Conservation (phyloP, 1,140 invertebrate species). For the Brachionus angularis region DNA sequence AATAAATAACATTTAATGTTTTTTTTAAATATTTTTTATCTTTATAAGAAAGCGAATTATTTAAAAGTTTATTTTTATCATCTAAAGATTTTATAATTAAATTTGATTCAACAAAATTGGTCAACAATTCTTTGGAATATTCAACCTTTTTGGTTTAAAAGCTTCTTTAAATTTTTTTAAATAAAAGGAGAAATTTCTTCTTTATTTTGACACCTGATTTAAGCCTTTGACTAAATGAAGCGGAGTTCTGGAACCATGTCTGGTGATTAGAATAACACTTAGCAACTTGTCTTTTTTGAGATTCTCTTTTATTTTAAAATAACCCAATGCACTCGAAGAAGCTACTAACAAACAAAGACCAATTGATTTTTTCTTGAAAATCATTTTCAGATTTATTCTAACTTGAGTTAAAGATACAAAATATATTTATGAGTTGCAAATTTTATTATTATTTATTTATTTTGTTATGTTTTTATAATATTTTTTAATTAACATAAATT, state of each 20-base stretch:
- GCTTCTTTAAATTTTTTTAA: not conserved
- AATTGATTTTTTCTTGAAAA: no score
- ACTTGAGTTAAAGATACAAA: no score
- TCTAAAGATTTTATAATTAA: not conserved
- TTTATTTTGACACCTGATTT: not conserved
- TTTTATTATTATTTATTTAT: no score
- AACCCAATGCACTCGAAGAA: conserved; percentile 23
- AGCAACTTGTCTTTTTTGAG: conserved; percentile 16
- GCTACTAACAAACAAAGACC: no score
- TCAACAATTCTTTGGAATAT: not conserved
- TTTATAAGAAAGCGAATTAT: not conserved
- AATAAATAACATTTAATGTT: not conserved
- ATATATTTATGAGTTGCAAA: no score
- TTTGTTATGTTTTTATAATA: no score
- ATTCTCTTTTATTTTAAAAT: not conserved
- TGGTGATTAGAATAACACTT: conserved; percentile 20
- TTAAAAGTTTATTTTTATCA: not conserved
- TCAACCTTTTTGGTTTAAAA: not conserved
- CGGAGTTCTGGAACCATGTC: conserved; percentile 40
- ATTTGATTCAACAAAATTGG: not conserved
- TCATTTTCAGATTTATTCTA: no score
- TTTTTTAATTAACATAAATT: no score
- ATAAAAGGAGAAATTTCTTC: not conserved
- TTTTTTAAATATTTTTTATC: conserved; percentile 1
- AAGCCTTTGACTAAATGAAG: not conserved